Conservation (phyloP, 2,888 invertebrate species). For the Ochropleura leucogaster region DNA sequence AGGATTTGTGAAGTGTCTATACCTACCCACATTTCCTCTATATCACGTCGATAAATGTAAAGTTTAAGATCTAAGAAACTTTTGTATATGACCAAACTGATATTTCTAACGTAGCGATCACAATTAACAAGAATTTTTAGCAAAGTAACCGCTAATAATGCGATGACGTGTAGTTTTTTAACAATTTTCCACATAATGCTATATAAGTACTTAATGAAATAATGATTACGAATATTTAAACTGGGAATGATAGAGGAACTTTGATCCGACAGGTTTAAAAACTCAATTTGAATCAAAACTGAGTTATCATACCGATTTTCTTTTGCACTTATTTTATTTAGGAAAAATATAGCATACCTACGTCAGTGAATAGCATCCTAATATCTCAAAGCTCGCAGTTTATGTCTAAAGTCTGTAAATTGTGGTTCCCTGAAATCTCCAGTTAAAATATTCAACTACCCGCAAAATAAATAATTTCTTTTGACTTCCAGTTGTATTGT, state of each 20-base stretch:
- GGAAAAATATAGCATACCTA: background rate
- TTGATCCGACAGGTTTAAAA: background rate
- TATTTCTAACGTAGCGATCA: slow-evolving; percentile 64
- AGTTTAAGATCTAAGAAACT: slow-evolving; percentile 55
- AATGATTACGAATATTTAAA: slow-evolving; percentile 6
- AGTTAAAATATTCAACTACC: slow-evolving; percentile 1
- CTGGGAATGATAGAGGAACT: slow-evolving; percentile 3
- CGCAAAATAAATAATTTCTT: slow-evolving; percentile 11
- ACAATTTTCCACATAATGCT: slow-evolving; percentile 68
- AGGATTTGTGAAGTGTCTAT: background rate
- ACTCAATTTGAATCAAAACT: background rate
- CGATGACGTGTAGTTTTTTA: slow-evolving; percentile 69
- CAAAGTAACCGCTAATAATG: slow-evolving; percentile 51
- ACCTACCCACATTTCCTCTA: slow-evolving; percentile 27
- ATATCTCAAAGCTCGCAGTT: background rate
- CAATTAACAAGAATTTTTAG: slow-evolving; percentile 49
- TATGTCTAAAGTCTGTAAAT: background rate
- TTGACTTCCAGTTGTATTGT: slow-evolving; percentile 50
- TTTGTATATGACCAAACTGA: slow-evolving; percentile 73
- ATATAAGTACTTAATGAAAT: slow-evolving; percentile 25
- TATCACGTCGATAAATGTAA: slow-evolving; percentile 46
- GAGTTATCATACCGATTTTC: background rate
- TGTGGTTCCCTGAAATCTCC: background rate
- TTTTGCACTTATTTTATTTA: background rate
- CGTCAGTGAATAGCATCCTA: too few relatives aligned